Evolutionary conservation across 2,888 invertebrate species (phyloP), one percentile per base, ranked within the genome.

Genomic region (Brachypterus glaber): DNA sequence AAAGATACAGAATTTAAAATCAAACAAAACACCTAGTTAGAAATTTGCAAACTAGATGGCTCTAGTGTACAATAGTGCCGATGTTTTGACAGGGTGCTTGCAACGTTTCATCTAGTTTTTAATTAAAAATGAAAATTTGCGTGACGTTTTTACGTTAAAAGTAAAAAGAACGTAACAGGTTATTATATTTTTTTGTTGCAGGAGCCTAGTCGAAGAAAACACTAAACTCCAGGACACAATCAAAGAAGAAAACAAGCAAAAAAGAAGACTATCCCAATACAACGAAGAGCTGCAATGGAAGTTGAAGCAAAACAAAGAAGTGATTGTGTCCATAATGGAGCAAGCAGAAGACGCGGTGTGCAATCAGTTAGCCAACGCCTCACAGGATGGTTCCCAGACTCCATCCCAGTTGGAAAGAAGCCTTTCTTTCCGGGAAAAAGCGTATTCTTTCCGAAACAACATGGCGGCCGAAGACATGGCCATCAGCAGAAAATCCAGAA

Each of bases 281-380:
- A 91, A 90, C 58, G 93, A 93, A 66, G 88, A 91, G 64, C 72
- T 92, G 2, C 76, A 85, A 53, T 93, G 88, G 78, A 84, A 84
- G 57, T 72, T 92, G 40, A 74, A 83, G 54, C 86, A 88, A 61
- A 86, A 84, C 60, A 81, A 80, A 39, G 82, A 86, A 64, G 82
- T 85, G 30, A 69, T 73, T 12, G 62, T 55, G 18, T 64, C 64
- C 33, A 60, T 68, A 3, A 49, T 63, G 8, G 66, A 67, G 45
- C 59, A 64, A 27, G 54, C 60, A 17, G 50, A 51, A 33, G 53
- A 51, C 13, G 37, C 46, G 4, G 48, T 33, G 2, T 57, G 62
- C 35, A 60, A 54, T 40, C 53, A 59, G 13, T 54, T 56, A n/a
- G 43, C 53, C 24, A 21, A 25, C 13, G 11, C 11, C 11, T 44